Conservation (phyloP, 1,140 invertebrate genomes). For the Latrodectus geometricus region DNA sequence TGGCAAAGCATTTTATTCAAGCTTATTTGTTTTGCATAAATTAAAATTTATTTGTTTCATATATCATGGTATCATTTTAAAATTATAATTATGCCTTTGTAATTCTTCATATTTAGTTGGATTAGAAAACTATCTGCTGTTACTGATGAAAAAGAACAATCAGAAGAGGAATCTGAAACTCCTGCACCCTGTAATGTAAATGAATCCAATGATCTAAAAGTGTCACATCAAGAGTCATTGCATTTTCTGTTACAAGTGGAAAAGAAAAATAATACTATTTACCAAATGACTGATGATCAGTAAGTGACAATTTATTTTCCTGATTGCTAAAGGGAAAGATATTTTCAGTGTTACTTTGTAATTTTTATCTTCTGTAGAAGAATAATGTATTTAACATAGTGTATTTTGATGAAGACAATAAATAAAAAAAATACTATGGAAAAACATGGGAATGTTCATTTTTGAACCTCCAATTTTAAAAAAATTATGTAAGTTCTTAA, state of each 20-base stretch:
- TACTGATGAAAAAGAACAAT: conserved; percentile 46
- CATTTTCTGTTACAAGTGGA: conserved; percentile 22
- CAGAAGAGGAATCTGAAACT: conserved; percentile 23
- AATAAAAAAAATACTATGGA: too few relatives aligned
- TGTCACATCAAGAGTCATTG: not conserved
- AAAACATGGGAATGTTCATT: too few relatives aligned
- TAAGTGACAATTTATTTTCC: not conserved
- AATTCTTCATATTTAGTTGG: conserved; percentile 15
- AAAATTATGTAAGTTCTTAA: too few relatives aligned
- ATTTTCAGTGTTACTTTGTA: too few relatives aligned
- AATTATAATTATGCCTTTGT: not conserved
- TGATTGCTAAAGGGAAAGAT: too few relatives aligned
- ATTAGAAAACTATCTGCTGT: conserved; percentile 38
- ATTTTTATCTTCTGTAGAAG: too few relatives aligned
- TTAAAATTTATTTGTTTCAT: not conserved
- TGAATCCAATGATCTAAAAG: not conserved
- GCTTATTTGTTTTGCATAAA: not conserved
- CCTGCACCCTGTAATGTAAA: not conserved
- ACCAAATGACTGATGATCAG: conserved; percentile 5
- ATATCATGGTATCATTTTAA: not conserved
- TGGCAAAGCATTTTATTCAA: not conserved
- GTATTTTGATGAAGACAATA: too few relatives aligned
- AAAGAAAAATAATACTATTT: conserved; percentile 17
- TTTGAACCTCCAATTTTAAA: too few relatives aligned
- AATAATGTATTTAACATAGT: too few relatives aligned